These are phyloP conservation scores for Aulostomus chinensis DNA, from an alignment of 2,797 vertebrate species.

Conservation along the genomic window DNA sequence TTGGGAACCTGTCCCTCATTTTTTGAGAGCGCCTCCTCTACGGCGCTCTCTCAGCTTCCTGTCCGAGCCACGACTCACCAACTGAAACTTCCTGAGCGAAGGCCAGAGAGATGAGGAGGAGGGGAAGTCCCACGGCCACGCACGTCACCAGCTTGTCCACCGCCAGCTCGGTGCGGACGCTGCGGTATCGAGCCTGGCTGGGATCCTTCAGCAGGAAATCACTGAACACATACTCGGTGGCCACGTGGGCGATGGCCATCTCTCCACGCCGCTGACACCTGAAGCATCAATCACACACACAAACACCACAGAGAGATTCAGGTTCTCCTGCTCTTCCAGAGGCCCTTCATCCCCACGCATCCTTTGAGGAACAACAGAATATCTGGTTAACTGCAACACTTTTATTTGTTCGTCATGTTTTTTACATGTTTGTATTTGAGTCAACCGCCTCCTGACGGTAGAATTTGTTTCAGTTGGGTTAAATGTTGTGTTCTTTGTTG, in stretches of 20 bases:
- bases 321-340: too few species aligned
- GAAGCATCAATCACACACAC: constrained; percentile 13
- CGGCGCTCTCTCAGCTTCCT: background rate
- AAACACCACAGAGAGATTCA: too few species aligned
- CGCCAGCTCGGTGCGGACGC: constrained; percentile 88
- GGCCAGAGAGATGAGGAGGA: constrained; percentile 93
- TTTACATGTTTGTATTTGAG: too few species aligned
- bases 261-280: constrained; percentile 1
- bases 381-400: too few species aligned
- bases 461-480: too few species aligned
- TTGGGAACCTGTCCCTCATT: too few species aligned
- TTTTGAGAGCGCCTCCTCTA: background rate
- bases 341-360: too few species aligned
- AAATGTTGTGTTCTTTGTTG: too few species aligned
- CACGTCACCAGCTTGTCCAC: constrained; percentile 93
- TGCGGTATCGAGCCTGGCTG: constrained; percentile 82
- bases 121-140: constrained; percentile 89
- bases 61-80: constrained; percentile 54
- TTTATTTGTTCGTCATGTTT: too few species aligned
- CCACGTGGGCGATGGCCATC: constrained; percentile 95
- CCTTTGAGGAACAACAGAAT: too few species aligned
- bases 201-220: constrained; percentile 93
- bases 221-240: constrained; percentile 93
- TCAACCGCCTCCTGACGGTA: too few species aligned
- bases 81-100: constrained; percentile 93